Evolutionary conservation across 2,113 vertebrate genomes (phyloP).

Genomic region (Eudyptes chrysolophus): DNA sequence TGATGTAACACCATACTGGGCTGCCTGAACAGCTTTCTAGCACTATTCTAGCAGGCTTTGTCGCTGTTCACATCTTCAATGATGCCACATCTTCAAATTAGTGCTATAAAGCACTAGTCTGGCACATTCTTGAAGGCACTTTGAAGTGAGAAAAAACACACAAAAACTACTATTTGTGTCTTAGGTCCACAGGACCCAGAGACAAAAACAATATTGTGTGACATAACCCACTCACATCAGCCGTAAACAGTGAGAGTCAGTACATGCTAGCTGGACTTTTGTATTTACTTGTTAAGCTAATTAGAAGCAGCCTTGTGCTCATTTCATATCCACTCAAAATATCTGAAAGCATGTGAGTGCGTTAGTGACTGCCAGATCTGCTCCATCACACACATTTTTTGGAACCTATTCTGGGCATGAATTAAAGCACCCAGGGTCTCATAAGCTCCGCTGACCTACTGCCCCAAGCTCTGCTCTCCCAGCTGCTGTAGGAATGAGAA

Average conservation of each 20-base stretch:
- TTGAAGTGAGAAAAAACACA: not conserved
- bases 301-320: not conserved
- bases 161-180: not conserved
- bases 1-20: not conserved
- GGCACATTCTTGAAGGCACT: not conserved
- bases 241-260: not conserved
- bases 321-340: not conserved
- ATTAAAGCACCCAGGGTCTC: not conserved
- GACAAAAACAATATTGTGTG: not conserved
- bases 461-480: not conserved
- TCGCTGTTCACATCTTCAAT: not conserved
- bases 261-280: not conserved
- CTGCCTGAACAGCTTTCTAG: not conserved
- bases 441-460: not conserved
- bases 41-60: not conserved
- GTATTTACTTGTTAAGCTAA: not conserved
- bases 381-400: not conserved
- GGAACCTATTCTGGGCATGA: not conserved
- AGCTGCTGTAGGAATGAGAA: not conserved
- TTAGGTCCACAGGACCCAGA: not conserved
- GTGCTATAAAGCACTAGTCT: not conserved
- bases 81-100: not conserved
- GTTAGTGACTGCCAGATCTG: not conserved
- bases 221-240: not conserved
- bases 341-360: not conserved